Conservation (phyloP, 2,888 invertebrate genomes). For the Drosophila colorata region DNA sequence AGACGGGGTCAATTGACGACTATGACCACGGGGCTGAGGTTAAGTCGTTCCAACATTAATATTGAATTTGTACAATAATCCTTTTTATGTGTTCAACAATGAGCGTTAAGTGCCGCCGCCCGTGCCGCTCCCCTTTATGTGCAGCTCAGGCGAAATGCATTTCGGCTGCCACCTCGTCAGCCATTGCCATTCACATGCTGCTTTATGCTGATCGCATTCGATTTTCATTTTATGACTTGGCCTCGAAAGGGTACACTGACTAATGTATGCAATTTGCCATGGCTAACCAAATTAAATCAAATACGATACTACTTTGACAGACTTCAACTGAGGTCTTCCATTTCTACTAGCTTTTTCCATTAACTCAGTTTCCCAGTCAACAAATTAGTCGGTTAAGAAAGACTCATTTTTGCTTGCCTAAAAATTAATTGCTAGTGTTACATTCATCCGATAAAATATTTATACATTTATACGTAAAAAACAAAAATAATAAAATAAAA, state of each 20-base stretch:
- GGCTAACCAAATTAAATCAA: no score
- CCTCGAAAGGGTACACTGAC: neutral
- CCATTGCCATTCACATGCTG: slow-evolving; percentile 39
- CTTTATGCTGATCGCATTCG: slow-evolving; percentile 60
- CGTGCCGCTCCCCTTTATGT: slow-evolving; percentile 61
- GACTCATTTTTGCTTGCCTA: no score
- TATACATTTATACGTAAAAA: no score
- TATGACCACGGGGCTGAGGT: slow-evolving; percentile 17
- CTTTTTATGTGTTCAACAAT: slow-evolving; percentile 75
- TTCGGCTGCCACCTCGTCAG: slow-evolving; percentile 44
- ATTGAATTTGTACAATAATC: slow-evolving; percentile 80
- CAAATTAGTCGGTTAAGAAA: no score
- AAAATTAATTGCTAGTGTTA: no score
- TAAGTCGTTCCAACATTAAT: slow-evolving; percentile 63
- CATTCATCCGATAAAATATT: no score
- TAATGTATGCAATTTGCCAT: neutral
- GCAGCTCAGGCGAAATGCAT: slow-evolving; percentile 64
- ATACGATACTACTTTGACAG: neutral
- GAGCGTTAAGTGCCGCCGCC: slow-evolving; percentile 65
- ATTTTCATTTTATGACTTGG: slow-evolving; percentile 39
- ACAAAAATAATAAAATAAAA: no score
- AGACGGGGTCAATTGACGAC: slow-evolving; percentile 21
- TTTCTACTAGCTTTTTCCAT: no score
- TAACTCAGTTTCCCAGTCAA: no score
- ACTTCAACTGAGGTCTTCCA: neutral